Evolutionary conservation across 2,888 invertebrate genomes (phyloP).

Genomic region (Pseudococcus jackbeardsleyi): DNA sequence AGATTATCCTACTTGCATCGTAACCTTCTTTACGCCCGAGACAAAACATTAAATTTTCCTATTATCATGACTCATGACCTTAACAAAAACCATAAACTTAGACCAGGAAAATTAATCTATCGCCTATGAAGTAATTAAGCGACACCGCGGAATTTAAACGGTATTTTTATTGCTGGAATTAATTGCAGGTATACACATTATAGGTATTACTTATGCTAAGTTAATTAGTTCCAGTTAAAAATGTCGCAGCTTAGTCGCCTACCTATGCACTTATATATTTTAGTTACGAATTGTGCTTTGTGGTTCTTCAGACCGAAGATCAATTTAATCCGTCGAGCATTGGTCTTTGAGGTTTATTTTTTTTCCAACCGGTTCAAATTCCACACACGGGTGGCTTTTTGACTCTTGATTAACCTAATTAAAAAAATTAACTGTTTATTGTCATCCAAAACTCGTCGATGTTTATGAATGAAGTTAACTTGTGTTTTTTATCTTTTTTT

Average conservation of each 20-base stretch:
- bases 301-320: not conserved
- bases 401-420: conserved; percentile 37
- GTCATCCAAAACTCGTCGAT: not conserved
- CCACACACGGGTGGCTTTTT: not conserved
- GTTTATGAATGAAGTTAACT: conserved; percentile 12
- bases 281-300: not conserved
- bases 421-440: conserved; percentile 35
- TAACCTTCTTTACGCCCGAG: not conserved
- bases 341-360: conserved; percentile 3
- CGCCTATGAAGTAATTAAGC: conserved; percentile 33
- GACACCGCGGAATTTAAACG: conserved; percentile 32
- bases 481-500: not conserved
- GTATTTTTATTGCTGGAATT: conserved; percentile 47
- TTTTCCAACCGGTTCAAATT: not conserved
- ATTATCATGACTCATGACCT: not conserved
- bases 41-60: not conserved
- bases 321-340: not conserved
- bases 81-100: not conserved
- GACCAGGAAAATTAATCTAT: not conserved
- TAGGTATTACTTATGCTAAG: not conserved
- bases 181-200: conserved; percentile 33
- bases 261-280: not conserved
- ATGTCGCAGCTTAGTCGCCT: not conserved
- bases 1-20: not conserved
- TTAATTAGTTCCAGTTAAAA: conserved; percentile 53